A percentile compares a stretch with the other conserved stretches of the same genome.
Evolutionary conservation across 2,888 invertebrate genomes (phyloP).

Genomic region (Anaspis maculata): DNA sequence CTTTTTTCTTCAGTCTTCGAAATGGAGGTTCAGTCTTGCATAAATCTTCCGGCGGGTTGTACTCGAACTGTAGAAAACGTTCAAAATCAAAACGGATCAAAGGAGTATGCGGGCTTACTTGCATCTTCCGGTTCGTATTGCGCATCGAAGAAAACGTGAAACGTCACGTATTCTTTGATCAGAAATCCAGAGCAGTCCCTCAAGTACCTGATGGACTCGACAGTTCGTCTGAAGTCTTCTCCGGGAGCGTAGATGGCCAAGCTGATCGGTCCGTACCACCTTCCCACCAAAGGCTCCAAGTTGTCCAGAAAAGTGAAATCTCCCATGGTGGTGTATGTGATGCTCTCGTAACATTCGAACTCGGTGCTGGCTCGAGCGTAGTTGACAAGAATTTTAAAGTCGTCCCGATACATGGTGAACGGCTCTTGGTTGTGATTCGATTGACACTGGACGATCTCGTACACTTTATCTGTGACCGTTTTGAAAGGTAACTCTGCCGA

Average conservation of each 20-base stretch:
- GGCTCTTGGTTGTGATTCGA: too few relatives aligned
- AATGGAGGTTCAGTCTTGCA: constrained; percentile 16
- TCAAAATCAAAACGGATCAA: too few relatives aligned
- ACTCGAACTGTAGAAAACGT: too few relatives aligned
- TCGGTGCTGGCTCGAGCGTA: too few relatives aligned
- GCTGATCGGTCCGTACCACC: constrained; percentile 77
- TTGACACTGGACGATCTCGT: too few relatives aligned
- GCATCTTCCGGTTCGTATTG: too few relatives aligned
- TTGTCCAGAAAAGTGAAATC: constrained; percentile 81
- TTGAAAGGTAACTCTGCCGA: too few relatives aligned
- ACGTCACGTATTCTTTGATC: constrained; percentile 68
- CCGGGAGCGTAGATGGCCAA: constrained; percentile 76
- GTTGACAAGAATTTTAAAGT: too few relatives aligned
- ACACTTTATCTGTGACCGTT: too few relatives aligned
- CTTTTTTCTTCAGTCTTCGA: constrained; percentile 3
- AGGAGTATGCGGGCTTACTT: too few relatives aligned
- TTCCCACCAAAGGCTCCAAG: constrained; percentile 64
- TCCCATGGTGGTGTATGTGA: constrained; percentile 44
- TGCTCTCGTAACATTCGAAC: constrained; percentile 46
- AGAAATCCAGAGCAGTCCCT: constrained; percentile 62
- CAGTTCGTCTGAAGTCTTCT: constrained; percentile 60
- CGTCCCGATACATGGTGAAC: too few relatives aligned
- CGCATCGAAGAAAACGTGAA: constrained; percentile 78
- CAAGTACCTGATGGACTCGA: constrained; percentile 67
- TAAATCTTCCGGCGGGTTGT: too few relatives aligned